phyloP scores from a whole-genome alignment of 1,140 invertebrate species.

The Dendrolimus punctatus region DNA sequence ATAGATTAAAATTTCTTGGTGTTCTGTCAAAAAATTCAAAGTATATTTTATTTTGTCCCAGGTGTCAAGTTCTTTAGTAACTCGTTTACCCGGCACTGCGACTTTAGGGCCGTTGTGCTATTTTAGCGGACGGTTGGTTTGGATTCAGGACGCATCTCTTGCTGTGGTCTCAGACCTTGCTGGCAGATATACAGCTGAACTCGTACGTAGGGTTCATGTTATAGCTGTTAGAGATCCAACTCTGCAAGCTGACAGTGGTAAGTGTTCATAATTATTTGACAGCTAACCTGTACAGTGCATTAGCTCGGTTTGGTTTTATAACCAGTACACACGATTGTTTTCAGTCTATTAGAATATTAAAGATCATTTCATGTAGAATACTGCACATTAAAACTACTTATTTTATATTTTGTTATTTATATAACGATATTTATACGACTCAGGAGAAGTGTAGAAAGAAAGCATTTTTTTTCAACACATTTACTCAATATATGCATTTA shows the following conservation, averaged over 20 bases:
- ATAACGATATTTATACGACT: too few relatives aligned
- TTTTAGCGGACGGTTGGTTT: conserved; percentile 84
- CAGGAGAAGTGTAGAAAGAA: too few relatives aligned
- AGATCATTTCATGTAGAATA: too few relatives aligned
- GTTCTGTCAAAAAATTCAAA: neutral
- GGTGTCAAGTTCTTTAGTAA: conserved; percentile 54
- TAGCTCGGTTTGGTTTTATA: neutral
- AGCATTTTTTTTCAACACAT: too few relatives aligned
- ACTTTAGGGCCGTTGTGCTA: conserved; percentile 79
- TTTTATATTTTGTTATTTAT: too few relatives aligned
- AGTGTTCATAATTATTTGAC: conserved; percentile 8
- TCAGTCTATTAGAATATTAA: too few relatives aligned
- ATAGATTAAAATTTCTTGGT: too few relatives aligned
- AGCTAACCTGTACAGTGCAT: neutral
- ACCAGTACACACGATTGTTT: too few relatives aligned
- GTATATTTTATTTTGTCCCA: conserved; percentile 16
- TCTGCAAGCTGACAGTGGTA: conserved; percentile 74
- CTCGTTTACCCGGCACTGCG: conserved; percentile 46
- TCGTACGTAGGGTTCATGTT: conserved; percentile 79
- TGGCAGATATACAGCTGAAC: conserved; percentile 82
- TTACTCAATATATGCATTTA: too few relatives aligned
- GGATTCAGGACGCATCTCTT: conserved; percentile 83
- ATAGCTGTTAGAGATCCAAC: conserved; percentile 82
- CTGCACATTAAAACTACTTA: too few relatives aligned
- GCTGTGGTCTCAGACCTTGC: conserved; percentile 85